Evolutionary conservation across 1,140 invertebrate genomes (phyloP).

Genomic region (Megathymus violae): DNA sequence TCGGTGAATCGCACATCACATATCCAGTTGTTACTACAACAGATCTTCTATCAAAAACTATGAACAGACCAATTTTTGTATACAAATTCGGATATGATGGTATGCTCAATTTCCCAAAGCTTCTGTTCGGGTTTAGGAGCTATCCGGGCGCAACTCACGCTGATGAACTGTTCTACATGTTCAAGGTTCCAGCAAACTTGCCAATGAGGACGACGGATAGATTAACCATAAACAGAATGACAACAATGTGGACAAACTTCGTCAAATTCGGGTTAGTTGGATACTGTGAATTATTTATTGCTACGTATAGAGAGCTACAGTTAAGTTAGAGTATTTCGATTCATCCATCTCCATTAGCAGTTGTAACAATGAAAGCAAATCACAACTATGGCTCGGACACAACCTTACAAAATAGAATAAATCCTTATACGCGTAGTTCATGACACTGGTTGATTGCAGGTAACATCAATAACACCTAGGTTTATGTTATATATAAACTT

Average conservation of each 20-base stretch:
- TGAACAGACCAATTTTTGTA: slow-evolving; percentile 49
- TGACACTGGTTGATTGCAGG: too few relatives aligned
- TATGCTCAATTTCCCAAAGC: slow-evolving; percentile 61
- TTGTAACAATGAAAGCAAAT: too few relatives aligned
- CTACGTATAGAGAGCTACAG: too few relatives aligned
- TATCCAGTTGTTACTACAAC: slow-evolving; percentile 57
- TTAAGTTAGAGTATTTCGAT: too few relatives aligned
- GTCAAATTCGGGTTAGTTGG: slow-evolving; percentile 62
- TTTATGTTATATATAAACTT: too few relatives aligned
- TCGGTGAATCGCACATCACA: slow-evolving; percentile 60
- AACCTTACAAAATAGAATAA: too few relatives aligned
- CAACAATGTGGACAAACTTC: slow-evolving; percentile 69
- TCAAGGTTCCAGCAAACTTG: slow-evolving; percentile 51
- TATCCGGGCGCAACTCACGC: slow-evolving; percentile 65
- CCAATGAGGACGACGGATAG: slow-evolving; percentile 49
- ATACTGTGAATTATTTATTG: too few relatives aligned
- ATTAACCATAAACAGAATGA: slow-evolving; percentile 54
- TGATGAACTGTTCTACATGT: slow-evolving; percentile 73
- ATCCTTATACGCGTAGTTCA: too few relatives aligned
- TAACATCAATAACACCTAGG: too few relatives aligned
- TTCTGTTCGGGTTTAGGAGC: slow-evolving; percentile 42
- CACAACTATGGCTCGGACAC: too few relatives aligned
- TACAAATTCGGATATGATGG: slow-evolving; percentile 60
- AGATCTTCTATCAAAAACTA: slow-evolving; percentile 52
- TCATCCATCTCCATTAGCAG: too few relatives aligned